Conservation (phyloP, 92 coral and sea anemone species). For the Anthopleura xanthogrammica region DNA sequence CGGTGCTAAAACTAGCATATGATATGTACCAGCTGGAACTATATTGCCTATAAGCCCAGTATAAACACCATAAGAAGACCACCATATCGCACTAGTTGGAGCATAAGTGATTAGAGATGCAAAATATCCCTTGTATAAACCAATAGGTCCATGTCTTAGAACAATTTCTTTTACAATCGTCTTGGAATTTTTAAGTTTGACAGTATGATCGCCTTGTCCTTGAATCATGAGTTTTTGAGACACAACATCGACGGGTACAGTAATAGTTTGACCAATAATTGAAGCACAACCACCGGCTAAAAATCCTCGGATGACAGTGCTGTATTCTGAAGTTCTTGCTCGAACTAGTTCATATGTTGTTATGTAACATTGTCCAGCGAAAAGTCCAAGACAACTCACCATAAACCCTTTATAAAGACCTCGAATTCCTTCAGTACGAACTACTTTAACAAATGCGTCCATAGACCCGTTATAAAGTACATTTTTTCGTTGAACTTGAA, state of each 20-base stretch:
- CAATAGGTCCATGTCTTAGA: conserved; percentile 55
- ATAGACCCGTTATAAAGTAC: conserved; percentile 86
- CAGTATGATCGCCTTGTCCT: conserved; percentile 63
- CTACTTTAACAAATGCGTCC: conserved; percentile 85
- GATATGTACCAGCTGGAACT: conserved; percentile 87
- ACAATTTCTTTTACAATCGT: conserved; percentile 63
- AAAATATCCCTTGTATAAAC: conserved; percentile 85
- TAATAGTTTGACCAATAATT: conserved; percentile 86
- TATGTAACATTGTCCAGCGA: conserved; percentile 95
- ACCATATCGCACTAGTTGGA: conserved; percentile 98
- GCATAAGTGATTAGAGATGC: conserved; percentile 92
- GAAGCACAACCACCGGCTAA: conserved; percentile 94
- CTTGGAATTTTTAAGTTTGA: conserved; percentile 72
- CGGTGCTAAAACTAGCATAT: conserved; percentile 76
- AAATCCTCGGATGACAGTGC: conserved; percentile 79
- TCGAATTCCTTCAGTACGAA: conserved; percentile 84
- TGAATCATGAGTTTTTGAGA: conserved; percentile 95
- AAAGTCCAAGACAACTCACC: conserved; percentile 77
- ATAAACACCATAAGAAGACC: conserved; percentile 86
- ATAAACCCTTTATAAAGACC: conserved; percentile 94
- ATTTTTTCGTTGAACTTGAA: conserved; percentile 92
- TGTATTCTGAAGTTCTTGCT: conserved; percentile 68
- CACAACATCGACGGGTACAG: conserved; percentile 88
- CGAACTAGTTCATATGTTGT: conserved; percentile 89
- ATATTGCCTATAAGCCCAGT: conserved; percentile 80